These are phyloP conservation scores for Bemisia tabaci DNA, from an alignment of 1,140 invertebrate genomes.

Conservation along the genomic window DNA sequence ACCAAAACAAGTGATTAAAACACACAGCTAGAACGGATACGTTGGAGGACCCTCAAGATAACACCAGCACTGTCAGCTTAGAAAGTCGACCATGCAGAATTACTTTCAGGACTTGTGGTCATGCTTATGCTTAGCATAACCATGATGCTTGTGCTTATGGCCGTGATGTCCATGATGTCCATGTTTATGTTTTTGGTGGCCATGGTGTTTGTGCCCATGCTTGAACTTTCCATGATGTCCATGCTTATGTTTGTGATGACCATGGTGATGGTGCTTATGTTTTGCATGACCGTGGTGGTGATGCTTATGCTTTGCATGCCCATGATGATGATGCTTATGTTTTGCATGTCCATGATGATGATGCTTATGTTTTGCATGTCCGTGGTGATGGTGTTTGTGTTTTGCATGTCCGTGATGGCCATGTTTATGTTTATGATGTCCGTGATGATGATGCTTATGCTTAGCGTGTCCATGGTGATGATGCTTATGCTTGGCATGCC, in stretches of 20 bases:
- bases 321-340: slow-evolving; percentile 8
- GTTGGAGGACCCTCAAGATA: too few relatives aligned
- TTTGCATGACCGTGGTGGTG: slow-evolving; percentile 3
- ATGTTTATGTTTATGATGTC: slow-evolving; percentile 7
- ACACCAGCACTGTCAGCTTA: too few relatives aligned
- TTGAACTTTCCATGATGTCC: slow-evolving; percentile 6
- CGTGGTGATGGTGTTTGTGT: slow-evolving; percentile 4
- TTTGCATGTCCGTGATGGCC: slow-evolving; percentile 3
- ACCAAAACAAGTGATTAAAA: too few relatives aligned
- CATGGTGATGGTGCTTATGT: slow-evolving; percentile 7
- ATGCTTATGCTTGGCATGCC: slow-evolving; percentile 7
- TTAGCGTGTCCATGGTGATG: slow-evolving; percentile 9
- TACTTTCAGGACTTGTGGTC: background rate
- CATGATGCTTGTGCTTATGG: slow-evolving; percentile 5
- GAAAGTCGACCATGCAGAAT: too few relatives aligned
- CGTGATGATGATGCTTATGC: slow-evolving; percentile 10
- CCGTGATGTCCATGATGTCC: slow-evolving; percentile 7
- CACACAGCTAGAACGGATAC: too few relatives aligned
- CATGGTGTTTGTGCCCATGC: slow-evolving; percentile 10
- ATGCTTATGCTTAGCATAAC: background rate
- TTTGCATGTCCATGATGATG: slow-evolving; percentile 4
- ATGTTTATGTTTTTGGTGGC: slow-evolving; percentile 18
- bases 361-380: slow-evolving; percentile 6
- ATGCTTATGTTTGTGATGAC: slow-evolving; percentile 7
- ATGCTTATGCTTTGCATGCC: slow-evolving; percentile 4